Evolutionary conservation across 2,797 vertebrate species (phyloP).

Genomic region (Eupleurogrammus muticus): DNA sequence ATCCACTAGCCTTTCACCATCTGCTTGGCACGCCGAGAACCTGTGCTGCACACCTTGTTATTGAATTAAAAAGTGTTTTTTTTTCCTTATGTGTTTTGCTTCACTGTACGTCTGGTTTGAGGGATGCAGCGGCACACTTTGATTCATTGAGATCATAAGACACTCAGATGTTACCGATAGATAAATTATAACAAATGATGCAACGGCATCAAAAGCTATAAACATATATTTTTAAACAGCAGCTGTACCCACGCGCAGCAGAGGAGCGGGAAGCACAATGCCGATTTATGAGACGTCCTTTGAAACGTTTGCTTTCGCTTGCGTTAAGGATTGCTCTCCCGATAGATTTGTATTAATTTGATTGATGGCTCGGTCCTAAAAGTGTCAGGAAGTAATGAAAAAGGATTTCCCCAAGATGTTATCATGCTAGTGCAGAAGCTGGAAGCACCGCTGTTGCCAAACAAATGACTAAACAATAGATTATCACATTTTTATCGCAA

Average conservation of each 20-base stretch:
- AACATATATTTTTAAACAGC: slow-evolving; percentile 11
- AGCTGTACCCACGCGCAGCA: slow-evolving; percentile 31
- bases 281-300: not conserved
- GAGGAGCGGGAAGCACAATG: slow-evolving; percentile 11
- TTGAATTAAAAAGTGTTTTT: slow-evolving; percentile 41
- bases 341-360: not conserved
- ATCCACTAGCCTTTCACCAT: slow-evolving; percentile 83
- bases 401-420: not conserved
- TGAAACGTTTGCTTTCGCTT: too few relatives aligned
- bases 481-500: not conserved
- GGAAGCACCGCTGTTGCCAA: not conserved
- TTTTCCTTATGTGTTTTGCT: slow-evolving; percentile 13
- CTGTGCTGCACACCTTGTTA: slow-evolving; percentile 70
- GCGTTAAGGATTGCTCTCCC: not conserved
- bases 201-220: slow-evolving; percentile 51
- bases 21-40: slow-evolving; percentile 80
- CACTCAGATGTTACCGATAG: slow-evolving; percentile 47
- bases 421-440: not conserved
- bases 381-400: not conserved
- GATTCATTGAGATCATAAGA: slow-evolving; percentile 51
- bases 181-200: slow-evolving; percentile 57
- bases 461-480: not conserved
- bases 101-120: slow-evolving; percentile 38
- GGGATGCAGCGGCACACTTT: slow-evolving; percentile 49
- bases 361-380: not conserved